A percentile compares a stretch with the other conserved stretches of the same genome.
These are phyloP conservation scores for Hypercompe scribonia DNA, from an alignment of 2,888 invertebrate species.

Conservation along the genomic window DNA sequence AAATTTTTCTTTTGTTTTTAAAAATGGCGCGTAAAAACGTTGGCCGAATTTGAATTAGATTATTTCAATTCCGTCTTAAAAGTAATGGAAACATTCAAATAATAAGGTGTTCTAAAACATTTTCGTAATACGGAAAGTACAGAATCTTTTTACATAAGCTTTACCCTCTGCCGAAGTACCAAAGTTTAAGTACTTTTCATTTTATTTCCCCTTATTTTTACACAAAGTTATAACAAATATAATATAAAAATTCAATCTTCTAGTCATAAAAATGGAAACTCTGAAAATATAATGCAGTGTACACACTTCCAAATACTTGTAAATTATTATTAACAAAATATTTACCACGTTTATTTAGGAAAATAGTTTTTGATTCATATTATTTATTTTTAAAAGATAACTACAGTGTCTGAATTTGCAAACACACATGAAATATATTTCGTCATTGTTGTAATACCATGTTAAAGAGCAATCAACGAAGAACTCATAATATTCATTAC, in stretches of 20 bases:
- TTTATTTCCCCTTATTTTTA: slow-evolving; percentile 18
- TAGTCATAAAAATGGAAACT: slow-evolving; percentile 11
- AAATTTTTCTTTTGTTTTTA: neutral
- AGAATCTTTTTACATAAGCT: slow-evolving; percentile 7
- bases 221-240: slow-evolving; percentile 21
- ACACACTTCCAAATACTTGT: neutral
- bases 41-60: neutral
- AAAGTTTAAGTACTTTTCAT: slow-evolving; percentile 17
- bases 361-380: no score
- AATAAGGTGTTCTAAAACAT: slow-evolving; percentile 11
- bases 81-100: slow-evolving; percentile 3
- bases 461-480: no score
- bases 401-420: no score
- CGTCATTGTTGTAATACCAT: no score
- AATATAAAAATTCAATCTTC: slow-evolving; percentile 20
- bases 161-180: slow-evolving; percentile 5
- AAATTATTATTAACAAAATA: no score
- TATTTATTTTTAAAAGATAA: no score
- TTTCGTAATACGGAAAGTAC: slow-evolving; percentile 10
- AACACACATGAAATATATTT: no score
- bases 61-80: slow-evolving; percentile 3
- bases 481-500: no score
- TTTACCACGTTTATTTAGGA: no score
- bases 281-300: neutral
- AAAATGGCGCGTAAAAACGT: neutral